phyloP scores from a whole-genome alignment of 2,888 invertebrate genomes.

The Phytoseiulus persimilis region DNA sequence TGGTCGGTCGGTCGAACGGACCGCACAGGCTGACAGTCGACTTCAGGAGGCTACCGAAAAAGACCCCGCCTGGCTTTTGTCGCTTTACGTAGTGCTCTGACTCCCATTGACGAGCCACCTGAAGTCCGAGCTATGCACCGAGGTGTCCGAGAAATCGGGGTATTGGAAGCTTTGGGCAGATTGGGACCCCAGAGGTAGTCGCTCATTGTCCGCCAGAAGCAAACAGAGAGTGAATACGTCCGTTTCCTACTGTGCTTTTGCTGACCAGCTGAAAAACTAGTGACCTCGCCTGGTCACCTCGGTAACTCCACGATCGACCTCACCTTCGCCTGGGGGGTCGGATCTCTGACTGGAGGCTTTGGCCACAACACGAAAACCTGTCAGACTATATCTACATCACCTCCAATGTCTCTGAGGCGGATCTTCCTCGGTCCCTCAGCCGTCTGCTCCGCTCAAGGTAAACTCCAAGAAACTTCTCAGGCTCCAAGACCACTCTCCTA shows the following conservation, averaged over 20 bases:
- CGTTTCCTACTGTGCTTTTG: not conserved
- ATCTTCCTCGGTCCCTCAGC: too few species aligned
- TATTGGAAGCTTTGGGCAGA: not conserved
- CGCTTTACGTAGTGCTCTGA: not conserved
- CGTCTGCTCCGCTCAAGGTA: too few species aligned
- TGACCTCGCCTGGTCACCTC: too few species aligned
- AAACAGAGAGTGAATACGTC: not conserved
- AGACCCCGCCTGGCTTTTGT: not conserved
- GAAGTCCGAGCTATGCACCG: not conserved
- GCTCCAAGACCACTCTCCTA: too few species aligned
- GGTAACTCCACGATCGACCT: too few species aligned
- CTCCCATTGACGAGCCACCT: not conserved
- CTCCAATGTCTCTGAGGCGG: too few species aligned
- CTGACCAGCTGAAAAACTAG: too few species aligned
- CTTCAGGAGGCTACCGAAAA: not conserved
- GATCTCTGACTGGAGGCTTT: too few species aligned
- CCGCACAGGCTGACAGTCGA: not conserved
- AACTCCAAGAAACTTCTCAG: too few species aligned
- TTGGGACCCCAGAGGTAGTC: not conserved
- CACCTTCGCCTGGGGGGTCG: too few species aligned
- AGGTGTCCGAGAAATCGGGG: not conserved
- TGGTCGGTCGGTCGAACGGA: not conserved
- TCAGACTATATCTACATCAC: too few species aligned
- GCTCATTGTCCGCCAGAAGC: not conserved
- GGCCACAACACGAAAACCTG: too few species aligned